These are phyloP conservation scores for Gallinago solitaria DNA, from an alignment of 2,797 vertebrate genomes.

Conservation along the genomic window DNA sequence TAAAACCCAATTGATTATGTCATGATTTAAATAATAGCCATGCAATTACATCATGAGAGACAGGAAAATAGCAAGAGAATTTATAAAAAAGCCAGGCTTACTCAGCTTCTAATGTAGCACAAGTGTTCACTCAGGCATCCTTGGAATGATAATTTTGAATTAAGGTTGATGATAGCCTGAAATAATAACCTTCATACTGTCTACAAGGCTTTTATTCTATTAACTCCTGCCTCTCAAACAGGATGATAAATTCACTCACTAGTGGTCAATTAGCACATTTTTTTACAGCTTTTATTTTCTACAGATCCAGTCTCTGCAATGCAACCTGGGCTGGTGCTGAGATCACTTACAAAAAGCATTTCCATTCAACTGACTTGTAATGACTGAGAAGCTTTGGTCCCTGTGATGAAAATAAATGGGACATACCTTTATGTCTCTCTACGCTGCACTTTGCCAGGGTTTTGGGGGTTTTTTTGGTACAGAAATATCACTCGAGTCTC, in stretches of 20 bases:
- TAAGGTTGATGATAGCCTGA: constrained; percentile 46
- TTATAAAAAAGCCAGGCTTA: neutral
- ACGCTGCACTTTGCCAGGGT: neutral
- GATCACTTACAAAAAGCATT: neutral
- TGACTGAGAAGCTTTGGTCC: neutral
- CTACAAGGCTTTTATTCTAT: constrained; percentile 39
- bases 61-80: neutral
- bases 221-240: neutral
- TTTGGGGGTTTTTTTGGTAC: neutral
- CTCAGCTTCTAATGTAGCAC: constrained; percentile 18
- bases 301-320: neutral
- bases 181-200: constrained; percentile 17
- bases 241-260: constrained; percentile 41
- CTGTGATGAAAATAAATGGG: constrained; percentile 9
- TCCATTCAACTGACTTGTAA: neutral
- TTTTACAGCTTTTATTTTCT: neutral
- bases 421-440: neutral
- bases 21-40: neutral
- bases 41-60: neutral
- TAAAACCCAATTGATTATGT: neutral
- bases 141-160: constrained; percentile 52
- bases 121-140: constrained; percentile 30
- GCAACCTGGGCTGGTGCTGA: neutral
- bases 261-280: constrained; percentile 25
- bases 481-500: neutral